Conservation (phyloP, 2,797 vertebrate genomes). For the Xerus rutilus region DNA sequence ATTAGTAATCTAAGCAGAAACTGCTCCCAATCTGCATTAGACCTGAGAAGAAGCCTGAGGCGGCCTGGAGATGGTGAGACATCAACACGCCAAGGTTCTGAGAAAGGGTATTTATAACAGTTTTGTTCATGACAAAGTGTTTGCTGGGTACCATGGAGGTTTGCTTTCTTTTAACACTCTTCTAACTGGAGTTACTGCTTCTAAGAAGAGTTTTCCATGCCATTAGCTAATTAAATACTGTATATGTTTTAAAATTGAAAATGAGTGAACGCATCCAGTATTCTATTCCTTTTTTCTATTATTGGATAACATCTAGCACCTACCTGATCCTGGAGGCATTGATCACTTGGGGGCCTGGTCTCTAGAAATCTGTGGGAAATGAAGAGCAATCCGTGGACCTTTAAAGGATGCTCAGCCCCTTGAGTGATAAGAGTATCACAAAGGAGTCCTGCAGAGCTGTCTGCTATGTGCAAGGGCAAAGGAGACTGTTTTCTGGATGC, state of each 20-base stretch:
- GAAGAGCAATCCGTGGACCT: not conserved
- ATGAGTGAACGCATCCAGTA: not conserved
- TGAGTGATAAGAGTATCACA: no score
- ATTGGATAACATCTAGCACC: not conserved
- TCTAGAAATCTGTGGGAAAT: not conserved
- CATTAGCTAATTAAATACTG: not conserved
- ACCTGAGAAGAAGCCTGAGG: not conserved
- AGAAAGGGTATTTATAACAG: constrained; percentile 46
- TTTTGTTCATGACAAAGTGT: constrained; percentile 42
- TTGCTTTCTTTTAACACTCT: constrained; percentile 51
- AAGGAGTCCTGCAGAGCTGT: not conserved
- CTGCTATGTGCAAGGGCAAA: not conserved
- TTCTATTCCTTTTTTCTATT: not conserved
- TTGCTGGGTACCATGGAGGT: not conserved
- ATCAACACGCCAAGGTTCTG: constrained; percentile 25
- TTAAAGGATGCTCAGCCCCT: not conserved
- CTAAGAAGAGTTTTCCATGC: constrained; percentile 1
- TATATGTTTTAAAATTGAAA: not conserved
- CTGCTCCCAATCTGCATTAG: not conserved
- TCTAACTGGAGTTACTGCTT: not conserved
- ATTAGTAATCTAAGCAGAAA: not conserved
- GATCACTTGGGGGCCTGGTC: not conserved
- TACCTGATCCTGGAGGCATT: not conserved
- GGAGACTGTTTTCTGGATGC: not conserved
- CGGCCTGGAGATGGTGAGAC: not conserved